These are phyloP conservation scores for Tribolium castaneum DNA, from an alignment of 1,140 invertebrate species.

Conservation along the genomic window DNA sequence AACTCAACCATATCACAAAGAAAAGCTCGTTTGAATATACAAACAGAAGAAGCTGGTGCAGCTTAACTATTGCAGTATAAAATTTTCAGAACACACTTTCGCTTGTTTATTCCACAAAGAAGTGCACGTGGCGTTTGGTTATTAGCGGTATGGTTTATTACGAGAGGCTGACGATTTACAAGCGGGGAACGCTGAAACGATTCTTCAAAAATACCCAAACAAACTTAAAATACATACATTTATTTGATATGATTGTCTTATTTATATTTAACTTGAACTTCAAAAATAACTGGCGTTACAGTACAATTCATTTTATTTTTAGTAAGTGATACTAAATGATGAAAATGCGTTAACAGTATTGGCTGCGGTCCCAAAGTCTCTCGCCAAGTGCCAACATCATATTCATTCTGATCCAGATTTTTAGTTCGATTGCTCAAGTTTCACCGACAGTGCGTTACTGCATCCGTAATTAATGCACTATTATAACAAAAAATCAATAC, in stretches of 20 bases:
- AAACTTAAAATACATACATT: too few relatives aligned
- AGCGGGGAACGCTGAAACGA: background rate
- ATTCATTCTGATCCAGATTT: background rate
- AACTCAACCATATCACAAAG: background rate
- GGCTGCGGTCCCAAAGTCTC: background rate
- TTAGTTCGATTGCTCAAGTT: background rate
- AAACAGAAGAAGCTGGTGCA: background rate
- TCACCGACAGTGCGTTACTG: background rate
- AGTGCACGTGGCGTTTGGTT: slow-evolving; percentile 9
- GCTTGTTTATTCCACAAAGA: slow-evolving; percentile 18
- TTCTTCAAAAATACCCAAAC: background rate
- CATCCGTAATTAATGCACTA: background rate
- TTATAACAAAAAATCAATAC: background rate
- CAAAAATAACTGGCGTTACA: background rate
- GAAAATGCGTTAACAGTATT: background rate
- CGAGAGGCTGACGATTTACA: background rate
- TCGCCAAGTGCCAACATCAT: background rate
- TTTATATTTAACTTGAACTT: background rate
- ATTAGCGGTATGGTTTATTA: background rate
- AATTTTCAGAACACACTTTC: slow-evolving; percentile 18
- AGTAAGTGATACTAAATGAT: background rate
- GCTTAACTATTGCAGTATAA: background rate
- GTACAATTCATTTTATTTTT: background rate
- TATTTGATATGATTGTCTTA: background rate
- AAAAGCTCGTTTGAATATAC: background rate